These are phyloP conservation scores for Sebastes nivosus DNA, from an alignment of 2,797 vertebrate genomes.

Conservation along the genomic window DNA sequence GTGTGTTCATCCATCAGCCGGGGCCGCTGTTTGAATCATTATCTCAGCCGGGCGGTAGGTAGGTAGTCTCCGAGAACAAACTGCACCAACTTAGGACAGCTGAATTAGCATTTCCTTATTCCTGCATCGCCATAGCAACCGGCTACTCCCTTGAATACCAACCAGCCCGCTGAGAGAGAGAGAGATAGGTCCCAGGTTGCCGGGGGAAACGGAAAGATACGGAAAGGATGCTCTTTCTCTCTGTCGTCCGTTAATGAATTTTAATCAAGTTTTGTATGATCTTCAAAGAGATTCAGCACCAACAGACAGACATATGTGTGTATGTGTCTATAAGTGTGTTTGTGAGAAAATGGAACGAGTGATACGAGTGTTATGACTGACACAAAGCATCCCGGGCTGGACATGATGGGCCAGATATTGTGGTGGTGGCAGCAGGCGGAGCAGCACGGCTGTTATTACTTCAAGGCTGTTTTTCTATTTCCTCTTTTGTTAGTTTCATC, in stretches of 20 bases:
- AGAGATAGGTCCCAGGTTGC: conserved; percentile 57
- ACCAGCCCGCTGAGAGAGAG: conserved; percentile 65
- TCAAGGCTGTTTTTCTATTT: conserved; percentile 19
- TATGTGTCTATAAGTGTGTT: not conserved
- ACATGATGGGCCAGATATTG: conserved; percentile 44
- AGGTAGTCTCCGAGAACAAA: conserved; percentile 55
- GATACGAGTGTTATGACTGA: conserved; percentile 50
- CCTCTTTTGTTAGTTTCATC: conserved; percentile 42
- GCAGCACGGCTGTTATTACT: conserved; percentile 41
- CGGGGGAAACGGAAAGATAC: conserved; percentile 51
- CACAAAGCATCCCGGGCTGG: not conserved
- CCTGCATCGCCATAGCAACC: conserved; percentile 76
- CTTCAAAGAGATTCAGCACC: not conserved
- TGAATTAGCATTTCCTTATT: conserved; percentile 81
- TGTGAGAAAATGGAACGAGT: conserved; percentile 39
- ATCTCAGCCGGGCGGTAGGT: conserved; percentile 44
- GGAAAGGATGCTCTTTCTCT: conserved; percentile 27
- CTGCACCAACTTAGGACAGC: conserved; percentile 73
- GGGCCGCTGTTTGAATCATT: conserved; percentile 49
- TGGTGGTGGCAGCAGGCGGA: not conserved
- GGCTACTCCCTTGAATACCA: conserved; percentile 80
- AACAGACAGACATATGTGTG: not conserved
- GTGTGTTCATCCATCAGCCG: conserved; percentile 48
- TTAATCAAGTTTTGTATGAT: conserved; percentile 5
- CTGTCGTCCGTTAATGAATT: conserved; percentile 18